phyloP scores from a whole-genome alignment of 92 coral and sea anemone genomes.

The Zoanthus gigantus region DNA sequence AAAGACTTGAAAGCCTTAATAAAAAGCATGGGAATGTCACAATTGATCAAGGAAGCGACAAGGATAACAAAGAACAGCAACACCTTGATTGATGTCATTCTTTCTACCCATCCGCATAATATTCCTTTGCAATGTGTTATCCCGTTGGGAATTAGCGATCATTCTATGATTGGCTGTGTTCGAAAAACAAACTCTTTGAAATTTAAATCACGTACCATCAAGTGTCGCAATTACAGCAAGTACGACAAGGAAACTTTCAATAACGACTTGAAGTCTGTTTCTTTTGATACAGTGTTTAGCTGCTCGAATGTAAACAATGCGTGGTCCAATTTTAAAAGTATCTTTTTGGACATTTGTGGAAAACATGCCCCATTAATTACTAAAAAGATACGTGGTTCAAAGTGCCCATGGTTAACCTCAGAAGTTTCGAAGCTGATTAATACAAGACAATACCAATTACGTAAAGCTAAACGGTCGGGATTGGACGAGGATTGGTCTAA shows the following conservation, averaged over 20 bases:
- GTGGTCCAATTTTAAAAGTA: conserved; percentile 54
- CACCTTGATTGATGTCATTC: conserved; percentile 48
- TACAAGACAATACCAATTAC: not conserved
- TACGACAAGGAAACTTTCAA: conserved; percentile 41
- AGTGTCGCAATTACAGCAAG: conserved; percentile 54
- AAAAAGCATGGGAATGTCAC: conserved; percentile 31
- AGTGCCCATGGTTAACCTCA: too few relatives aligned
- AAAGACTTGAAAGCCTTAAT: too few relatives aligned
- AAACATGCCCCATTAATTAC: conserved; percentile 54
- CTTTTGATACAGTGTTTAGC: conserved; percentile 31
- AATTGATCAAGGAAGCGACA: conserved; percentile 48
- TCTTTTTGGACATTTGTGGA: conserved; percentile 50
- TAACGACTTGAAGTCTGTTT: conserved; percentile 46
- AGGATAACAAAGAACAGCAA: conserved; percentile 34
- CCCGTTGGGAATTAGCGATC: conserved; percentile 60
- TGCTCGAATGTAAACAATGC: conserved; percentile 45
- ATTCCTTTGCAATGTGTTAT: conserved; percentile 43
- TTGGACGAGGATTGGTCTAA: conserved; percentile 19
- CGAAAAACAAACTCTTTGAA: conserved; percentile 45
- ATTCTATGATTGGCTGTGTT: conserved; percentile 61
- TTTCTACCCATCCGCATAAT: conserved; percentile 53
- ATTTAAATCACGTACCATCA: conserved; percentile 34
- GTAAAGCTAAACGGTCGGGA: conserved; percentile 13
- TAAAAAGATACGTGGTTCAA: not conserved
- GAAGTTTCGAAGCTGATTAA: too few relatives aligned